Base-by-base conservation (phyloP, 2,888 invertebrate genomes). In the Parnassius smintheus region DNA sequence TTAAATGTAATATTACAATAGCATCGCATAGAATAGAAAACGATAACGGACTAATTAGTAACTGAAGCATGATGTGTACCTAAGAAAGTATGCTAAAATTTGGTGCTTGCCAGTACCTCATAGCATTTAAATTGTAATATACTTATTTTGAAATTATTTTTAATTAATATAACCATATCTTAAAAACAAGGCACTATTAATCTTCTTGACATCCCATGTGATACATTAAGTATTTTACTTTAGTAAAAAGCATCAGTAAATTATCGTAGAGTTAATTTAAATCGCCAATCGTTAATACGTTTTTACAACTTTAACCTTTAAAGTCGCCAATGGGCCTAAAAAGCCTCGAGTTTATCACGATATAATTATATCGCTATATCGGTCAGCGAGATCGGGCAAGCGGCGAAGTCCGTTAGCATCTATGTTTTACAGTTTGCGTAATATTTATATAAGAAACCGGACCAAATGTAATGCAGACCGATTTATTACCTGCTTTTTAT, bases 361-460 rank as follows among this genome's bases (percentile, higher is more conserved):
- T 50, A 22, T 56, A 46, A 56, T 56, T 13, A 48, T n/a, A 48
- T 48, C 56, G 35, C 12, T 42, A 54, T 41, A 50, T 52, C 62
- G 45, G 49, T 51, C 46, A 44, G 51, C 56, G 56, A 42, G 35
- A 22, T 41, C 46, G 42, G 52, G 42, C 48, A 25, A 12, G 35
- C 59, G 48, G n/a, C 13, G 13, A 57, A 52, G 53, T 49, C 62
- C 50, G 50, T 49, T 25, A 58, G 54, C 54, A 54, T 58, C 18
- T 35, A 49, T 9, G 54, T 42, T 77, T 87, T 83, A 82, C 83
- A 49, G 13, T 77, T 87, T 83, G 82, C 83, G 86, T 85, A 88
- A 88, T 74, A 74, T 82, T 85, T 88, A 88, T 79, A 76, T 86
- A 88, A 89, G 75, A 73, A 78, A 86, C 88, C 81, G 84, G 87